These are phyloP conservation scores for Coronaproctus castanopsis DNA, from an alignment of 2,888 invertebrate genomes.

Conservation along the genomic window DNA sequence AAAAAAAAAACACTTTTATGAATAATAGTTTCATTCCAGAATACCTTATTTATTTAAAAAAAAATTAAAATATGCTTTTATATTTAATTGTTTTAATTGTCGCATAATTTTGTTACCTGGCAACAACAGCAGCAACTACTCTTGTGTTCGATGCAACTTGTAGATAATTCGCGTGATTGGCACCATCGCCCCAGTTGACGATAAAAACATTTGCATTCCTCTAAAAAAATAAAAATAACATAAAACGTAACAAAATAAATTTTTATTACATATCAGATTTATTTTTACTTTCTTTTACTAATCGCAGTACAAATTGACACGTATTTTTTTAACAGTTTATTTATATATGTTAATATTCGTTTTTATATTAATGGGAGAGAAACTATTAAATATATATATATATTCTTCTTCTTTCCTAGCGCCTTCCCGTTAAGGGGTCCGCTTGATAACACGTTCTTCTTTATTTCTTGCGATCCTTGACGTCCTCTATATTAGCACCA, in stretches of 20 bases:
- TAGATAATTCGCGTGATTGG: constrained; percentile 37
- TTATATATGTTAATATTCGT: no score
- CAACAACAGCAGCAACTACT: constrained; percentile 23
- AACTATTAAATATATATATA: no score
- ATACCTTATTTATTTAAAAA: not conserved
- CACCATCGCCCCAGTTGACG: constrained; percentile 42
- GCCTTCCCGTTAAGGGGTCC: no score
- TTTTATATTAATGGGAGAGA: no score
- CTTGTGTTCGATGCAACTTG: constrained; percentile 24
- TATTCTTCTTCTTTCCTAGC: no score
- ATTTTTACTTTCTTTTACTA: not conserved
- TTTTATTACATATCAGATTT: not conserved
- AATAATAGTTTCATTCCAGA: not conserved
- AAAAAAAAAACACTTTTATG: not conserved
- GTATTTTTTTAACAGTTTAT: no score
- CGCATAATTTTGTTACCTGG: no score
- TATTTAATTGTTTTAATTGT: not conserved
- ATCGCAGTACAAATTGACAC: not conserved
- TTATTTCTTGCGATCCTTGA: no score
- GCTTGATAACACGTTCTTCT: no score
- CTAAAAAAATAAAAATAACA: constrained; percentile 24
- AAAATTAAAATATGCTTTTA: not conserved
- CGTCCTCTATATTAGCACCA: no score
- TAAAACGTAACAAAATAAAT: not conserved
- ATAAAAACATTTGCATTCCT: constrained; percentile 39